Evolutionary conservation across 2,797 vertebrate species (phyloP), one percentile per base, ranked within the genome.

Genomic region (Acanthurus lineatus): DNA sequence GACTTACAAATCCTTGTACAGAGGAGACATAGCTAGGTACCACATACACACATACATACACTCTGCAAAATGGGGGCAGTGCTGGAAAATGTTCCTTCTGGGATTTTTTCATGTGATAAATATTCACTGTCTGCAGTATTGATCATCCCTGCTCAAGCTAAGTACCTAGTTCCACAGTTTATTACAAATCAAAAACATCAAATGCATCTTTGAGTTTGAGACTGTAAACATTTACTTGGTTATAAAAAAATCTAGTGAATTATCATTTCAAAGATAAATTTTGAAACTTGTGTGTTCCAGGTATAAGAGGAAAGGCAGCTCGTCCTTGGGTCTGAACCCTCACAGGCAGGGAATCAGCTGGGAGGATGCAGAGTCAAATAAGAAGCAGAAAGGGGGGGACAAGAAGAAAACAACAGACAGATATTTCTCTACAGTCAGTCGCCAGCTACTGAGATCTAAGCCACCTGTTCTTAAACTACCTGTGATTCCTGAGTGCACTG

Each of bases 1-100:
- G 98, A 95, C 97, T 12, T 99, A 99, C 79, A 99, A 97, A 83
- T 98, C 97, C 11, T 89, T 99, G 19, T 99, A 99, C 91, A 96
- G 96, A 64, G 97, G 95, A 77, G 96, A 99, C 22, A 95, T 99
- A 62, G 95, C 97, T 45, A 96, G 97, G 98, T 99, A 96, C 9
- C 11, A 8, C 14, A 57, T 11, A 20, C 7, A 67, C 16, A 45
- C 22, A 45, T 14, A 56, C 2, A 44, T 12, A 32, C 62, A 35
- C 32, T 60, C 14, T 49, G 8, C 44, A 56, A 48, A 7, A 53
- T 6, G 6, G 28, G 9, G 14, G 3, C 5, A 22, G 10, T n/a
- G 10, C 51, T 61, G 17, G 48, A 6, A 59, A 25, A 52, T 49
- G 2, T 60, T 15, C 32, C 1, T 35, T 10, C 7, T 48, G 10